These are phyloP conservation scores for Galeopterus variegatus DNA, from an alignment of 2,113 vertebrate species.

Conservation along the genomic window DNA sequence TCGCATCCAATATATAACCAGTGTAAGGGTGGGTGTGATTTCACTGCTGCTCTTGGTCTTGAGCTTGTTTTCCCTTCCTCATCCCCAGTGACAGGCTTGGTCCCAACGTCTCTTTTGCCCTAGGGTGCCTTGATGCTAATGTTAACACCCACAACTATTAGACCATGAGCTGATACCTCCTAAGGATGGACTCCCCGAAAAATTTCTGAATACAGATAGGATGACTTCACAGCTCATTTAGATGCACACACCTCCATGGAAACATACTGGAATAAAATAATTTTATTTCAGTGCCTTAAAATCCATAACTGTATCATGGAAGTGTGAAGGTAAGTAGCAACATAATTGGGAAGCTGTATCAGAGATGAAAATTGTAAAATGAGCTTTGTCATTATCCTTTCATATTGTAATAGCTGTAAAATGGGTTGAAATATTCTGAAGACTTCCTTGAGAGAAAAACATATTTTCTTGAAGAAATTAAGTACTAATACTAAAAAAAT, in stretches of 20 bases:
- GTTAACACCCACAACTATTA: neutral
- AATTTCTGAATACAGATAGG: neutral
- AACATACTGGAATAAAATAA: neutral
- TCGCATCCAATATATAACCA: fast-evolving
- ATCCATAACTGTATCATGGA: neutral
- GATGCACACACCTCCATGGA: neutral
- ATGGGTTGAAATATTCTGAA: conserved; percentile 17
- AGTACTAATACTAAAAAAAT: neutral
- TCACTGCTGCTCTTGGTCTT: conserved; percentile 49
- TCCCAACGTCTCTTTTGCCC: neutral
- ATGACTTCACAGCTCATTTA: neutral
- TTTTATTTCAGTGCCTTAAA: neutral
- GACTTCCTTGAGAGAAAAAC: neutral
- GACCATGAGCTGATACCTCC: neutral
- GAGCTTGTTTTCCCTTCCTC: neutral
- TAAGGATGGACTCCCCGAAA: neutral
- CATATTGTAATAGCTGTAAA: neutral
- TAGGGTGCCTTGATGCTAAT: neutral
- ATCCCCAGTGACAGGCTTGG: fast-evolving
- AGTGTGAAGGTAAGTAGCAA: neutral
- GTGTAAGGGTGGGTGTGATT: fast-evolving
- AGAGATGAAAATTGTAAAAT: neutral
- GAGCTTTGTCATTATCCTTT: neutral
- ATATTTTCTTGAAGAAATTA: conserved; percentile 31
- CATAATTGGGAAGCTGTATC: neutral